Evolutionary conservation across 2,888 invertebrate genomes (phyloP), one percentile per base, ranked within the genome.

Genomic region (Achlya flavicornis): DNA sequence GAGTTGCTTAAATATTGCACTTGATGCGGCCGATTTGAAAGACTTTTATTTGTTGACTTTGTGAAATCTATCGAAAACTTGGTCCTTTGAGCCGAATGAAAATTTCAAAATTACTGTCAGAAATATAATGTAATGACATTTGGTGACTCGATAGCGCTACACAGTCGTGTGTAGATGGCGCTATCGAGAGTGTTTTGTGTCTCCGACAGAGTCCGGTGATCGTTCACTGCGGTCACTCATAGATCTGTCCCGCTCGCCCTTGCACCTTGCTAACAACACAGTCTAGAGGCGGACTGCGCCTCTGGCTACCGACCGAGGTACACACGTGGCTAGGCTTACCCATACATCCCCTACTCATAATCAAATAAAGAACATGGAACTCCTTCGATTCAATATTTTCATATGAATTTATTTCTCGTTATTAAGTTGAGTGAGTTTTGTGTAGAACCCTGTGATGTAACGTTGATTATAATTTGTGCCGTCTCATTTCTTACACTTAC

Each of bases 161-260:
- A 19, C 19, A 53, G 19, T 12, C 10, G 38, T 16, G 14, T 48
- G 14, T 16, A 38, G n/a, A 8, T 19, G 53, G 53, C 53, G 53
- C 53, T 53, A 53, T 53, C 53, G 53, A 53, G 7, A n/a, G 8
- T 53, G 53, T 53, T 53, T 53, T 53, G 26, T 53, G 35, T 41
- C 11, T 10, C 57, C 41, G 19, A 33, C 19, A 53, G 53, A 53
- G 16, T 19, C 35, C 43, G 32, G 43, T 26, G 43, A 4, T 32
- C n/a, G 19, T 41, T n/a, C 38, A 16, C 12, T 48, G 53, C 53
- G 26, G 26, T 26, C 26, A 26, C 26, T 19, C 53, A 53, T 53
- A 53, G 53, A 53, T 53, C 53, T 53, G 53, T 53, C 19, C 1
- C 10, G 14, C 16, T 16, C 48, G 7, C 48, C 6, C 16, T 6